Evolutionary conservation across 2,113 vertebrate genomes (phyloP), one percentile per base, ranked within the genome.

Genomic region (Paedocypris sp.): DNA sequence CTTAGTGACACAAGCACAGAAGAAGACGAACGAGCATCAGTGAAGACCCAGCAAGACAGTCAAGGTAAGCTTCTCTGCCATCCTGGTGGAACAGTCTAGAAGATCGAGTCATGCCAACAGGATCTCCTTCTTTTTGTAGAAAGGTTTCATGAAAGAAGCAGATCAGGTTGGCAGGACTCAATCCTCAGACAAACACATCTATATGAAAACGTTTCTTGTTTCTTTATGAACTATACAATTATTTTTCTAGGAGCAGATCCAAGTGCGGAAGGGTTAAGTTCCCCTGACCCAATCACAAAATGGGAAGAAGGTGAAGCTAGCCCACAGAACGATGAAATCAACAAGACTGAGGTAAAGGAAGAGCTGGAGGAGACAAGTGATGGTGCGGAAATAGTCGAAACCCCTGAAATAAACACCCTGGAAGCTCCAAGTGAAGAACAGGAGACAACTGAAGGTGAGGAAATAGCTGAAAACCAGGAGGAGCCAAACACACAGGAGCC

Each of bases 1-100:
- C 53, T 83, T 54, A 84, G 77, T 38, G 80, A 82, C 75, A 78
- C 74, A 49, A 77, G 69, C 25, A 70, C 79, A 1, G 82, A 79
- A 2, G 85, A 88, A 4, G 82, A 84, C 12, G 79, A 80, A 12
- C 71, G 68, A 0, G 3, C 43, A 4, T 29, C 61, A 33, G 39
- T 6, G 5, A 61, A 72, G 67, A 53, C 28, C 28, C 36, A 43
- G 8, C 64, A 69, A 25, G 68, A 74, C 11, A 64, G 13, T 33
- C 52, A 64, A 26, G 79, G 82, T 82, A 73, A 7, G 3, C 22
- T n/a, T n/a, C n/a, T n/a, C n/a, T n/a, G n/a, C n/a, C n/a, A n/a
- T n/a, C n/a, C n/a, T n/a, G n/a, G n/a, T n/a, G n/a, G n/a, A n/a
- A n/a, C n/a, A n/a, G n/a, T n/a, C n/a, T n/a, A n/a, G n/a, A n/a